These are phyloP conservation scores for Fratercula arctica DNA, from an alignment of 2,797 vertebrate species.

Conservation along the genomic window DNA sequence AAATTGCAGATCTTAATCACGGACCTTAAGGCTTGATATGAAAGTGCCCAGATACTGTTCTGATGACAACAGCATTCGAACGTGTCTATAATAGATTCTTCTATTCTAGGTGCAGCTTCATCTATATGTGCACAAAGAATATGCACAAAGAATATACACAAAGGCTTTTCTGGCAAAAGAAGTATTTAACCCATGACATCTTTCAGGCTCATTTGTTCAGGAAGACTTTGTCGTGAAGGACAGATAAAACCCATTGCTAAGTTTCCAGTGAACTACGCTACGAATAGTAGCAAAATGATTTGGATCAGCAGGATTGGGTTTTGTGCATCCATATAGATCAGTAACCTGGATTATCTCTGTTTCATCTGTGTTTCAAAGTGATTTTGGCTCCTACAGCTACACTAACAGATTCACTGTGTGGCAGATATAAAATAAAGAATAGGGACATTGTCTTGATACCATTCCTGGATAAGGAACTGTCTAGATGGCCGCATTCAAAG, in stretches of 20 bases:
- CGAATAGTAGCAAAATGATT: not conserved
- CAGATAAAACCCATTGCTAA: not conserved
- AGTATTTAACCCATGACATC: not conserved
- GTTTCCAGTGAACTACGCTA: not conserved
- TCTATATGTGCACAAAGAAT: not conserved
- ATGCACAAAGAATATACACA: not conserved
- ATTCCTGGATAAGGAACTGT: not conserved
- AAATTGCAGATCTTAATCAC: not conserved
- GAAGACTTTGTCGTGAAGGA: not conserved
- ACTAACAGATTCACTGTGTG: not conserved
- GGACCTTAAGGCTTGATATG: not conserved
- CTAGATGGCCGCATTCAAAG: not conserved
- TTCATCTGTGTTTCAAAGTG: not conserved
- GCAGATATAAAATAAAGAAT: not conserved
- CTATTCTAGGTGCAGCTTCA: not conserved
- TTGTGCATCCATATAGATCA: not conserved
- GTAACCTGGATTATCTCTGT: not conserved
- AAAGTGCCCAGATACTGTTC: not conserved
- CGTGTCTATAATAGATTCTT: not conserved
- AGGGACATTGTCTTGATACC: not conserved
- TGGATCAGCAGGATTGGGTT: not conserved
- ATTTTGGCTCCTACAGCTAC: not conserved
- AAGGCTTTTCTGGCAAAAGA: not conserved
- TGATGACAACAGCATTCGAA: not conserved
- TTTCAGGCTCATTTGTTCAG: not conserved